Percentiles rank a stretch among this genome's conserved stretches.
Conservation (phyloP, 2,797 vertebrate genomes). For the Lepus townsendii region DNA sequence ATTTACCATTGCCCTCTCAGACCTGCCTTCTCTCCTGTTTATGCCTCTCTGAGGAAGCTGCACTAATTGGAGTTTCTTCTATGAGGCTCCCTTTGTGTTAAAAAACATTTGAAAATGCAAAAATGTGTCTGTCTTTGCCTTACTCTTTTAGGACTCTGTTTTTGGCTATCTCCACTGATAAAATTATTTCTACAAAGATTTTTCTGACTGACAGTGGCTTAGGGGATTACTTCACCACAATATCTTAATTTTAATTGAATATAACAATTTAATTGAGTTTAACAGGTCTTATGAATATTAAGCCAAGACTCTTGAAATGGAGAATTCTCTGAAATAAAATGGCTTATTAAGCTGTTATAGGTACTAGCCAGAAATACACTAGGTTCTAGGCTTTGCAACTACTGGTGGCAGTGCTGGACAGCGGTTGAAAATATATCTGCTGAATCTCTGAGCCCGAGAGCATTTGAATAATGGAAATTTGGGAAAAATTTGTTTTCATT, state of each 20-base stretch:
- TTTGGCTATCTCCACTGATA: not conserved
- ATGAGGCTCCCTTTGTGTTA: not conserved
- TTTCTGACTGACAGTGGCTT: not conserved
- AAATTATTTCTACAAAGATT: not conserved
- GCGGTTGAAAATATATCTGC: too few relatives aligned
- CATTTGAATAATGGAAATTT: too few relatives aligned
- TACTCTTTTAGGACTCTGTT: not conserved
- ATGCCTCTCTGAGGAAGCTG: not conserved
- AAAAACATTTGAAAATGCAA: not conserved
- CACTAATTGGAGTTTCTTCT: not conserved
- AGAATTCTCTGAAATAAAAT: too few relatives aligned
- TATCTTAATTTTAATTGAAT: conserved; percentile 26
- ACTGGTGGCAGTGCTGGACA: too few relatives aligned
- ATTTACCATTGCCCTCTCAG: not conserved
- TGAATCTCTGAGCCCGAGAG: too few relatives aligned
- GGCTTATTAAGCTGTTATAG: too few relatives aligned
- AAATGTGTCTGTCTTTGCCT: not conserved
- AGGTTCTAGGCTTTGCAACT: too few relatives aligned
- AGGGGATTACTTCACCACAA: not conserved
- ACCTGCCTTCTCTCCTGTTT: not conserved
- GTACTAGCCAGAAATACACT: too few relatives aligned
- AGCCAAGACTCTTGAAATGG: too few relatives aligned
- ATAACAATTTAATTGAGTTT: too few relatives aligned
- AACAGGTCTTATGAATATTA: not conserved
- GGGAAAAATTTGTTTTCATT: too few relatives aligned